Evolutionary conservation across 2,113 vertebrate genomes (phyloP), one percentile per base, ranked within the genome.

Genomic region (Phylloscopus trochilus): DNA sequence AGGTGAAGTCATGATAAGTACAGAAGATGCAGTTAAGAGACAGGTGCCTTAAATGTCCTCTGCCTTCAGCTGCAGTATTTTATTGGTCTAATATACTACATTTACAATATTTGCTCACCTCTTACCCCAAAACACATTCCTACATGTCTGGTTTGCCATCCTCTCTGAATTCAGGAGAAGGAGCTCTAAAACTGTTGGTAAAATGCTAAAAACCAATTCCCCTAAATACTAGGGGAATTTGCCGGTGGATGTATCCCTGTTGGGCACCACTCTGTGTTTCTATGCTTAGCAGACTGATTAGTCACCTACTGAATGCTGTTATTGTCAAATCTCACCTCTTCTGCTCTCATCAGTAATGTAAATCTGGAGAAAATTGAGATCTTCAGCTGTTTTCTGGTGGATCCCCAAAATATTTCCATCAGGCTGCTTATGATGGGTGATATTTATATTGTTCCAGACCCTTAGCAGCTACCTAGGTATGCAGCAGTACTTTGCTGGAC

Each of bases 121-220:
- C 35, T 78, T 44, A 10, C n/a, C n/a, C 58, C 47, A 68, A 15
- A 41, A 41, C 13, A 53, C 39, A 53, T 53, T 80, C 1, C 1
- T 14, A 6, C 0, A 0, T 27, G 47, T 46, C 70, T 30, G 10
- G 13, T n/a, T 43, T 72, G 58, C 58, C 0, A 0, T 74, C 37
- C 30, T 67, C 19, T 33, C 43, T 49, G 35, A 28, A 7, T 47
- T 73, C 78, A 76, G 68, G 53, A 80, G 89, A n/a, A 90, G 68
- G 58, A 58, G 43, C 47, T 73, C 69, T 73, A 53, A 88, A 88
- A 44, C n/a, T 47, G 21, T 28, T 67, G 47, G 20, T 66, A 30
- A 70, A 83, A 55, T 46, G 14, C 18, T 60, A 20, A 35, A 16
- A 90, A 3, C 2, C 28, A 49, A 35, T 64, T 79, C 26, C 39